A percentile compares a stretch with the other conserved stretches of the same genome.
Evolutionary conservation across 2,797 vertebrate genomes (phyloP).

Genomic region (Hydrocynus forskahlii): DNA sequence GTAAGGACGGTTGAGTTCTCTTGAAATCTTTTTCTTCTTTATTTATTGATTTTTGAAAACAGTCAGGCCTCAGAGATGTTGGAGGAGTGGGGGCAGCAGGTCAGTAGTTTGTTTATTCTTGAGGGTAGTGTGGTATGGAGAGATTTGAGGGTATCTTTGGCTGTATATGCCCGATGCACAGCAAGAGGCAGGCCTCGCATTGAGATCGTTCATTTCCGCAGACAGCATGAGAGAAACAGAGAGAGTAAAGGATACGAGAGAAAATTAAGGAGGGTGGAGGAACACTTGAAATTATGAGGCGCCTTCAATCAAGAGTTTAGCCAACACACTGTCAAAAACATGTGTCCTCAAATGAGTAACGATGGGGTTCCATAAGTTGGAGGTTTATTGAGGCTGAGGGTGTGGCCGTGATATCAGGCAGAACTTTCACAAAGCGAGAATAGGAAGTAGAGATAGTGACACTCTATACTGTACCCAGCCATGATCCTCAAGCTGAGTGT

Average conservation of each 20-base stretch:
- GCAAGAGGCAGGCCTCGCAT: slow-evolving; percentile 45
- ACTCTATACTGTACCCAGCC: neutral
- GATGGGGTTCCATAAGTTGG: slow-evolving; percentile 17
- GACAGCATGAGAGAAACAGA: slow-evolving; percentile 26
- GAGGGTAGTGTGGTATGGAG: neutral
- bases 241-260: neutral
- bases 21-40: slow-evolving; percentile 12
- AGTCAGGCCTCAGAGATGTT: neutral
- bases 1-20: slow-evolving; percentile 67
- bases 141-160: slow-evolving; percentile 30
- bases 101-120: neutral
- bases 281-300: neutral
- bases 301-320: neutral
- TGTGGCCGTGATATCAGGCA: slow-evolving; percentile 54
- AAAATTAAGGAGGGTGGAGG: slow-evolving; percentile 3
- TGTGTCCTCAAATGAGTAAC: slow-evolving; percentile 5
- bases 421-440: slow-evolving; percentile 46
- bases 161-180: slow-evolving; percentile 37
- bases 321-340: neutral
- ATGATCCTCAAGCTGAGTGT: neutral
- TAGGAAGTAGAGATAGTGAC: slow-evolving; percentile 54
- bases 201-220: slow-evolving; percentile 58
- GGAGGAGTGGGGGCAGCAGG: neutral
- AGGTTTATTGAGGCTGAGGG: slow-evolving; percentile 41
- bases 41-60: slow-evolving; percentile 4